A percentile compares a stretch with the other conserved stretches of the same genome.
Conservation (phyloP, 2,888 invertebrate species). For the Anoncus sp. region DNA sequence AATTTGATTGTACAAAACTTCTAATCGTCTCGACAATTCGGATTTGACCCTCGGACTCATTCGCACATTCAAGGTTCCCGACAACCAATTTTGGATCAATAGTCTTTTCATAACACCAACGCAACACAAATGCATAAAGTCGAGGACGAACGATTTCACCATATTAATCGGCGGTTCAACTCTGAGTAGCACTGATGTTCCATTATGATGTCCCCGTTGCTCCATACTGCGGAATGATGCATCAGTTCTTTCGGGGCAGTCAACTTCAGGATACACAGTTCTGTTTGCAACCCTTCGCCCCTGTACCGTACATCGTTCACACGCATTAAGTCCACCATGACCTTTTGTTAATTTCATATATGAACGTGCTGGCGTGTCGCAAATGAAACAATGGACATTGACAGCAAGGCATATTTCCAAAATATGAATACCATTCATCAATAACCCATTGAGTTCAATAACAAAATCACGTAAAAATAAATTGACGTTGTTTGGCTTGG, state of each 20-base stretch:
- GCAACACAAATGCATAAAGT: constrained; percentile 58
- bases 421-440: constrained; percentile 40
- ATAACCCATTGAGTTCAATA: constrained; percentile 46
- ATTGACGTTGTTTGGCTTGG: constrained; percentile 11
- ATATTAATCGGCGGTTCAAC: constrained; percentile 49
- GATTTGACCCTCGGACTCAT: neutral
- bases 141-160: constrained; percentile 41
- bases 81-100: constrained; percentile 19
- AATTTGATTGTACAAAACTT: too few relatives aligned
- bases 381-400: constrained; percentile 56
- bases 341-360: constrained; percentile 54
- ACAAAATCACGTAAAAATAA: constrained; percentile 47
- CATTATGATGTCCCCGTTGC: constrained; percentile 52
- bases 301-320: constrained; percentile 52
- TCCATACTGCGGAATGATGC: constrained; percentile 44
- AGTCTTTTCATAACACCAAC: constrained; percentile 36
- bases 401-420: too few relatives aligned
- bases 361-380: constrained; percentile 63
- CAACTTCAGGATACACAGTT: constrained; percentile 45
- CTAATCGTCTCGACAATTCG: constrained; percentile 2
- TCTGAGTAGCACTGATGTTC: constrained; percentile 29
- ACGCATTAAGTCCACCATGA: constrained; percentile 49
- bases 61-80: constrained; percentile 2
- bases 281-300: constrained; percentile 39
- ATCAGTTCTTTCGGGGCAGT: constrained; percentile 46